These are phyloP conservation scores for Merops nubicus DNA, from an alignment of 2,113 vertebrate genomes.

Conservation along the genomic window DNA sequence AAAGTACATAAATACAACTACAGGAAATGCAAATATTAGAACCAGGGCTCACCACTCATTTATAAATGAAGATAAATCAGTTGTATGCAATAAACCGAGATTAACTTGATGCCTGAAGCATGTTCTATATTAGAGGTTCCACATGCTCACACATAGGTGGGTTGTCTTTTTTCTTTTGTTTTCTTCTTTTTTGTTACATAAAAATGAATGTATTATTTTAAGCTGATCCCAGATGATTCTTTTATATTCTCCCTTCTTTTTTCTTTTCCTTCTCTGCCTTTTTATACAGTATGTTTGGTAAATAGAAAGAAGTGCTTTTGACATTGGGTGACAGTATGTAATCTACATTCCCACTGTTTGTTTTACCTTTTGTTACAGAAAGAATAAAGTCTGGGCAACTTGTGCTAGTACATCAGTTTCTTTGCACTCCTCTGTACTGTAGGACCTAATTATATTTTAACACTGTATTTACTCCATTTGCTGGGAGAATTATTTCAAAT, in stretches of 20 bases:
- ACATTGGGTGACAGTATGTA: conserved; percentile 52
- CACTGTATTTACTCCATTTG: conserved; percentile 70
- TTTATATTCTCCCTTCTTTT: conserved; percentile 5
- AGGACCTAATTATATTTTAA: conserved; percentile 82
- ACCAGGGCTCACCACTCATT: conserved; percentile 51
- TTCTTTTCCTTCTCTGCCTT: neutral
- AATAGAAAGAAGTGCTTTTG: conserved; percentile 22
- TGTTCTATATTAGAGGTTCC: conserved; percentile 34
- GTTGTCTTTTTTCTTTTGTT: conserved; percentile 11
- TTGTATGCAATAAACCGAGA: conserved; percentile 11
- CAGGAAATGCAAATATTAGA: conserved; percentile 58
- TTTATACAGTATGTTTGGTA: conserved; percentile 49
- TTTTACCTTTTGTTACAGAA: conserved; percentile 70
- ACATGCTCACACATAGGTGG: neutral
- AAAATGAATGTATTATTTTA: conserved; percentile 65
- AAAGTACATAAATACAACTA: conserved; percentile 53
- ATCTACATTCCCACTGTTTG: conserved; percentile 54
- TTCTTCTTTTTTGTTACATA: neutral
- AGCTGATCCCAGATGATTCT: conserved; percentile 38
- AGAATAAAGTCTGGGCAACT: conserved; percentile 68
- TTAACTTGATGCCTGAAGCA: conserved; percentile 24
- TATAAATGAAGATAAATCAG: conserved; percentile 77
- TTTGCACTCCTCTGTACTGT: conserved; percentile 58
- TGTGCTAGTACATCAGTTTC: conserved; percentile 52
- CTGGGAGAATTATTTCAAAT: conserved; percentile 76